A percentile compares a stretch with the other conserved stretches of the same genome.
These are phyloP conservation scores for Drosophila ironensis DNA, from an alignment of 1,140 invertebrate genomes.

Conservation along the genomic window DNA sequence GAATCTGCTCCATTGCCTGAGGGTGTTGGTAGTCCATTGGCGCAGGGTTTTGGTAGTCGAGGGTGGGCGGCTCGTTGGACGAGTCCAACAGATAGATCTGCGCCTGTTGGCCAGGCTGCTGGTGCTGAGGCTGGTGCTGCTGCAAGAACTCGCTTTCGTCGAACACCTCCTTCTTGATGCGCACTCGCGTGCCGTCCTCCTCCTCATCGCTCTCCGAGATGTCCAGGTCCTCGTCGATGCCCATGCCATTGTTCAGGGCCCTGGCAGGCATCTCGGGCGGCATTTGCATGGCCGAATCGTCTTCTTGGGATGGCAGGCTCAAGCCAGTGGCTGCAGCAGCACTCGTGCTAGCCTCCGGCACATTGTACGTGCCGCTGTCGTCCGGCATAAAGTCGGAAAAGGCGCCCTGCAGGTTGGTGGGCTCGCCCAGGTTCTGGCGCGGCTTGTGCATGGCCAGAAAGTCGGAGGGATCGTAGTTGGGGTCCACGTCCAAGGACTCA, in stretches of 20 bases:
- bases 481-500: slow-evolving; percentile 90
- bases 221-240: slow-evolving; percentile 88
- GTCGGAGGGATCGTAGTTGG: slow-evolving; percentile 93
- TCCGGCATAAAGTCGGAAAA: slow-evolving; percentile 67
- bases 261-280: slow-evolving; percentile 27
- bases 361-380: slow-evolving; percentile 53
- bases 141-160: slow-evolving; percentile 46
- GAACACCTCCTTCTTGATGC: slow-evolving; percentile 66
- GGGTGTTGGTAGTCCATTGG: slow-evolving; percentile 24
- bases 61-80: slow-evolving; percentile 39
- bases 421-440: slow-evolving; percentile 37
- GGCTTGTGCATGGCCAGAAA: slow-evolving; percentile 84
- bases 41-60: slow-evolving; percentile 31
- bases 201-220: slow-evolving; percentile 92
- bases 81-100: slow-evolving; percentile 52
- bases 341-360: slow-evolving; percentile 49
- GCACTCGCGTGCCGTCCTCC: slow-evolving; percentile 54
- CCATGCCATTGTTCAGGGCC: slow-evolving; percentile 56
- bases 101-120: slow-evolving; percentile 22
- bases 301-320: slow-evolving; percentile 11
- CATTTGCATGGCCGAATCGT: slow-evolving; percentile 43
- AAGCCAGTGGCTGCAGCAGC: slow-evolving; percentile 36
- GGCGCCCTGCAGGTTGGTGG: slow-evolving; percentile 32
- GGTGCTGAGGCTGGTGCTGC: slow-evolving; percentile 20
- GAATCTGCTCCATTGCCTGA: slow-evolving; percentile 30